A percentile compares a stretch with the other conserved stretches of the same genome.
phyloP scores from a whole-genome alignment of 2,797 vertebrate species.

The Mycteria americana region DNA sequence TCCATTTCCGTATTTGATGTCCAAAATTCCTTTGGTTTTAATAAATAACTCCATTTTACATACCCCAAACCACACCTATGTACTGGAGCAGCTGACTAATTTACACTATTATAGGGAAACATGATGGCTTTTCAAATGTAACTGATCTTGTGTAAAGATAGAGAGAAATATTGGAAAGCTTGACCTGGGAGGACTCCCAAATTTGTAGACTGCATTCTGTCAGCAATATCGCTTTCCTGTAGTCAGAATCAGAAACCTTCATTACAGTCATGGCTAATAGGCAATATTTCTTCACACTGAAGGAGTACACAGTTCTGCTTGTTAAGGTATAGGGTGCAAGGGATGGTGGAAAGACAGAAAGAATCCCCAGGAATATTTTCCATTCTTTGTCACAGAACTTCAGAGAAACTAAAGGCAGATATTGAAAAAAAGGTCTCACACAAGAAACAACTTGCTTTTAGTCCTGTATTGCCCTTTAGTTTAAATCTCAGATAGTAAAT shows the following conservation, averaged over 20 bases:
- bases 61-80: background rate
- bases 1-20: background rate
- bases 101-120: background rate
- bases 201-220: background rate
- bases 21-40: background rate
- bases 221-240: background rate
- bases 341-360: background rate
- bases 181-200: background rate
- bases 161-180: background rate
- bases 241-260: background rate
- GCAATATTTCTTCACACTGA: background rate
- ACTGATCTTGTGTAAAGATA: background rate
- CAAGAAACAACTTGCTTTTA: background rate
- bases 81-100: background rate
- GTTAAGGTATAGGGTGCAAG: background rate
- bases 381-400: background rate
- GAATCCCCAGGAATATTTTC: background rate
- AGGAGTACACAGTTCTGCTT: background rate
- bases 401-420: background rate
- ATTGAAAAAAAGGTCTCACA: background rate
- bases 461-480: background rate
- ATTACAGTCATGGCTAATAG: background rate
- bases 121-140: background rate
- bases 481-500: background rate
- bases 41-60: background rate